Evolutionary conservation across 2,113 vertebrate species (phyloP).

Genomic region (Murina feae): DNA sequence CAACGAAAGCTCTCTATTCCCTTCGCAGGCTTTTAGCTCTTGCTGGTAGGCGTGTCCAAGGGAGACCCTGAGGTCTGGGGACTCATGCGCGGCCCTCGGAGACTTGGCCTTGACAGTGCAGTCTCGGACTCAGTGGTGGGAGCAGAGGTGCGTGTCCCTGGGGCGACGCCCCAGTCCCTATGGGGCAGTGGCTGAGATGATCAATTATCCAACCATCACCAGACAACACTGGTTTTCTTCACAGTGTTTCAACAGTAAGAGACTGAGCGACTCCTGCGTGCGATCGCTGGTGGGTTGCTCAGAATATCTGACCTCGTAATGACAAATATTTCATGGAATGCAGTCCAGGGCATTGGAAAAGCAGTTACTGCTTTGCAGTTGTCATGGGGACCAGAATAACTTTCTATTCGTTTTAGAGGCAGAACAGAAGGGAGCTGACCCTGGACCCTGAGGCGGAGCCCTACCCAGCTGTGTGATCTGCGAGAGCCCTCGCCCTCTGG

Average conservation of each 20-base stretch:
- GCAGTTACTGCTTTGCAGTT: background rate
- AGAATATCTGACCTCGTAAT: background rate
- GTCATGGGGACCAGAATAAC: background rate
- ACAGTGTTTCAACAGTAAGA: background rate
- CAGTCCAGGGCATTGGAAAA: background rate
- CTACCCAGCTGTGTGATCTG: background rate
- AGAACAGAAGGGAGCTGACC: background rate
- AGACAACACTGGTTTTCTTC: background rate
- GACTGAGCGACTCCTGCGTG: background rate
- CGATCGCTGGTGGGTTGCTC: background rate
- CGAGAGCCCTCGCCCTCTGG: background rate
- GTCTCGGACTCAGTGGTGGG: background rate
- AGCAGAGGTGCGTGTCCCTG: background rate
- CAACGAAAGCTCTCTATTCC: conserved; percentile 58
- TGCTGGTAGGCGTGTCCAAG: conserved; percentile 48
- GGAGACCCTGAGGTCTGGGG: conserved; percentile 52
- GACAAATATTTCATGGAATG: background rate
- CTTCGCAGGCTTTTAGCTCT: conserved; percentile 50
- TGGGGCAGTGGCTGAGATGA: background rate
- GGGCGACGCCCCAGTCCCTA: background rate
- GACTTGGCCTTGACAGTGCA: background rate
- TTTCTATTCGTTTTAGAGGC: background rate
- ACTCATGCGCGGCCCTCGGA: conserved; percentile 2
- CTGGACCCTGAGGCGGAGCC: background rate
- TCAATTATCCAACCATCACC: background rate